Evolutionary conservation across 2,888 invertebrate genomes (phyloP), one percentile per base, ranked within the genome.

Genomic region (Mellilla xanthometata): DNA sequence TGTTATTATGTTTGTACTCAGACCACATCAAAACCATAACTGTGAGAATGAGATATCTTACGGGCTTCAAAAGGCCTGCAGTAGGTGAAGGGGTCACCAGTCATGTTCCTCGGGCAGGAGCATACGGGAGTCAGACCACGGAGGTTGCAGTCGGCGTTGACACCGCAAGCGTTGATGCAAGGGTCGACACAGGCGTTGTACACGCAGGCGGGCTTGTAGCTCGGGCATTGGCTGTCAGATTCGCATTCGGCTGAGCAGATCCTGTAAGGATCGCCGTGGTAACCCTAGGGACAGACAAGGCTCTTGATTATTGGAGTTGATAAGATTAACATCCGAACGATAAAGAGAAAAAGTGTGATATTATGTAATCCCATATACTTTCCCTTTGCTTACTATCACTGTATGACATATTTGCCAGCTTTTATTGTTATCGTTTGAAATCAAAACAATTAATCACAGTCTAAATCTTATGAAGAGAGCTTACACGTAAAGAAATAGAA

Each of bases 21-120:
- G n/a, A n/a, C n/a, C n/a, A n/a, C n/a, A n/a, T 28, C 12, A 2
- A 12, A 15, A 15, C 15, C 15, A n/a, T 15, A 15, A 15, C 2
- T 15, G 15, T 5, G 5, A 19, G 6, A 19, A 1, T 19, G 4
- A 5, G 3, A 5, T 15, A 15, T 1, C 90, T 91, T 77, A 95
- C 95, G 91, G 65, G 94, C 93, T 76, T 93, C 94, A 68, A 96
- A 96, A 55, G 94, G 95, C 60, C 96, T 92, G 82, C 96, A 96
- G 69, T 91, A 91, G 1, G 93, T 90, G 80, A 96, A 96, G 2
- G 96, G 96, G 90, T 96, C 94, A 1, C 96, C 96, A 12, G 96
- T 96, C 94, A 95, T 96, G 66, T 95, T 94, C 68, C 91, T 93
- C 0, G 96, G 96, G 75, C 96, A 97, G 43, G 95, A 95, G 78